phyloP scores from a whole-genome alignment of 2,888 invertebrate species.

The Alsophila aescularia region DNA sequence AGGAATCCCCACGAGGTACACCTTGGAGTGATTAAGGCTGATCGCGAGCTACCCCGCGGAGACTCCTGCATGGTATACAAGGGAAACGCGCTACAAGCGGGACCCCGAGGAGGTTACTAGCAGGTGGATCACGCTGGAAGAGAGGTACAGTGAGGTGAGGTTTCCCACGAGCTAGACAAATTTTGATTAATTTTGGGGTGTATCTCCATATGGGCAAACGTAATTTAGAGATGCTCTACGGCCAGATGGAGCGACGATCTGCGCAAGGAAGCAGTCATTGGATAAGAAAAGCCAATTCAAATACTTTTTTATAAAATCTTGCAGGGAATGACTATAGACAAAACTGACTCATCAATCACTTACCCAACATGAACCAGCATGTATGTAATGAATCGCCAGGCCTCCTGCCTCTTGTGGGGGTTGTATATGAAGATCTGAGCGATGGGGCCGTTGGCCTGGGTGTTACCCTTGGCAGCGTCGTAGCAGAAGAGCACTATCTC shows the following conservation, averaged over 20 bases:
- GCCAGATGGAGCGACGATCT: too few relatives aligned
- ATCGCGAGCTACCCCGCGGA: conserved; percentile 93
- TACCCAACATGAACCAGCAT: conserved; percentile 98
- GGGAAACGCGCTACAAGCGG: conserved; percentile 96
- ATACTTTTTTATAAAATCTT: too few relatives aligned
- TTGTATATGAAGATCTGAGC: conserved; percentile 94
- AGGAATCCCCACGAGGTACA: too few relatives aligned
- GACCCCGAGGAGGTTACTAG: conserved; percentile 96
- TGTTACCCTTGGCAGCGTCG: conserved; percentile 76
- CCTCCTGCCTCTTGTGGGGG: conserved; percentile 92
- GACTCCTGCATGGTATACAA: conserved; percentile 93
- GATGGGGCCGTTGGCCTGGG: conserved; percentile 88
- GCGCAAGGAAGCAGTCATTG: too few relatives aligned
- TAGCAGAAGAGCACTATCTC: conserved; percentile 91
- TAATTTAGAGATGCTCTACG: too few relatives aligned
- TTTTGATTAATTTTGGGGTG: too few relatives aligned
- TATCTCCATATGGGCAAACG: too few relatives aligned
- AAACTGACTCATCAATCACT: conserved; percentile 50
- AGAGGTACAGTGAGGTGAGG: too few relatives aligned
- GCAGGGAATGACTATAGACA: background rate
- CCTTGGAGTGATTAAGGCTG: conserved; percentile 85
- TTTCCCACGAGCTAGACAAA: too few relatives aligned
- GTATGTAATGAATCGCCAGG: conserved; percentile 97
- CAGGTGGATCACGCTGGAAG: conserved; percentile 91
- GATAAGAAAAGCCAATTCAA: too few relatives aligned